phyloP scores from a whole-genome alignment of 2,888 invertebrate species.

The Tetanocera ferruginea region DNA sequence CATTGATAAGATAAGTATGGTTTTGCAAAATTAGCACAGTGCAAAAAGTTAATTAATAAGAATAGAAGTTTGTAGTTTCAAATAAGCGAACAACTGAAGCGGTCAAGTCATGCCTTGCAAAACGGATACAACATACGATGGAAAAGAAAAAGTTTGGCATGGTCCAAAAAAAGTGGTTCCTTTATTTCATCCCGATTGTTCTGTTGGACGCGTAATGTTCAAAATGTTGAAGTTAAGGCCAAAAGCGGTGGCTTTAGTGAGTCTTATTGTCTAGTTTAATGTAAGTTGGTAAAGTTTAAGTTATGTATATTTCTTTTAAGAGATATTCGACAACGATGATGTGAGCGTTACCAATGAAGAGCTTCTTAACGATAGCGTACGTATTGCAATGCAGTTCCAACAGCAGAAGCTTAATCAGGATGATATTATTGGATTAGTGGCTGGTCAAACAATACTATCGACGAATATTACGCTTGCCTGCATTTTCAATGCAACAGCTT shows the following conservation, averaged over 20 bases:
- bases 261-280: background rate
- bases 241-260: slow-evolving; percentile 3
- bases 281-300: background rate
- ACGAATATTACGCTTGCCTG: background rate
- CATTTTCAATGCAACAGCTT: background rate
- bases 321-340: background rate
- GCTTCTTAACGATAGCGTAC: background rate
- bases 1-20: too few relatives aligned
- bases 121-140: background rate
- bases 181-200: slow-evolving; percentile 4
- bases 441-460: background rate
- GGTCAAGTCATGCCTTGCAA: background rate
- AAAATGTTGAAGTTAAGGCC: slow-evolving; percentile 8
- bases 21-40: too few relatives aligned
- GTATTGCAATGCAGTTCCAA: background rate
- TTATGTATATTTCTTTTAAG: background rate
- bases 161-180: background rate
- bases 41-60: too few relatives aligned
- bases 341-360: background rate
- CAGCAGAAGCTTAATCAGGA: background rate
- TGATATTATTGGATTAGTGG: slow-evolving; percentile 3
- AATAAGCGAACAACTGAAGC: too few relatives aligned
- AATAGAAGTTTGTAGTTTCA: too few relatives aligned
- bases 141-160: background rate
- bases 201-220: background rate